These are phyloP conservation scores for Parazoanthus atlanticus DNA, from an alignment of 92 coral and sea anemone genomes.

Conservation along the genomic window DNA sequence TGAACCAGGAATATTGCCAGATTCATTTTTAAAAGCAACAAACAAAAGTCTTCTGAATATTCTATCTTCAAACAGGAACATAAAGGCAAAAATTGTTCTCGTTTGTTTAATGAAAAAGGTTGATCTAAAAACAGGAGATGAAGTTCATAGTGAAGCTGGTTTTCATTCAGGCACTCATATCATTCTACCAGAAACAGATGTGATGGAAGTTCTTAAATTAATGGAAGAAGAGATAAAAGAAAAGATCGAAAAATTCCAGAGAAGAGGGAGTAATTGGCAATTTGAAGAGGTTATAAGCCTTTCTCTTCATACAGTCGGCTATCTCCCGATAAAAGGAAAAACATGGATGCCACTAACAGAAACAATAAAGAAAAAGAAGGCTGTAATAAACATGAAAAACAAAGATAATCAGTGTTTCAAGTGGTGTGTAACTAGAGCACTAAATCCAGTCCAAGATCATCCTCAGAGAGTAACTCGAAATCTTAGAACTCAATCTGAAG, in stretches of 20 bases:
- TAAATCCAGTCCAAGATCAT: conserved; percentile 44
- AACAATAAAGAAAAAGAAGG: conserved; percentile 38
- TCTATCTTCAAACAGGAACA: not conserved
- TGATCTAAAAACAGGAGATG: not conserved
- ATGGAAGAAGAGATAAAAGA: conserved; percentile 27
- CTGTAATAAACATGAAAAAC: conserved; percentile 48
- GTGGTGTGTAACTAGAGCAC: conserved; percentile 45
- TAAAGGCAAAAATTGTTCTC: conserved; percentile 4
- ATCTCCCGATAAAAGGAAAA: conserved; percentile 38
- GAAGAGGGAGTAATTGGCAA: conserved; percentile 42
- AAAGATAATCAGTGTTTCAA: conserved; percentile 43
- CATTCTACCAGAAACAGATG: conserved; percentile 14
- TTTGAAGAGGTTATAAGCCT: conserved; percentile 24
- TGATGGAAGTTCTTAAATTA: conserved; percentile 22
- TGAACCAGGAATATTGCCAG: not conserved
- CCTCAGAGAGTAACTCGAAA: conserved; percentile 48
- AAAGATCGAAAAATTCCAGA: conserved; percentile 31
- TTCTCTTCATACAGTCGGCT: conserved; percentile 27
- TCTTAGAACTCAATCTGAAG: conserved; percentile 32
- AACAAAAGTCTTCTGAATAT: not conserved
- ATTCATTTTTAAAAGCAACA: conserved; percentile 5
- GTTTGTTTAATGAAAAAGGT: conserved; percentile 13
- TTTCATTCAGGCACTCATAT: not conserved
- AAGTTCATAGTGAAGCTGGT: not conserved
- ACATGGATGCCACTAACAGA: conserved; percentile 37